Evolutionary conservation across 2,797 vertebrate genomes (phyloP), one percentile per base, ranked within the genome.

Genomic region (Etheostoma nigrum): DNA sequence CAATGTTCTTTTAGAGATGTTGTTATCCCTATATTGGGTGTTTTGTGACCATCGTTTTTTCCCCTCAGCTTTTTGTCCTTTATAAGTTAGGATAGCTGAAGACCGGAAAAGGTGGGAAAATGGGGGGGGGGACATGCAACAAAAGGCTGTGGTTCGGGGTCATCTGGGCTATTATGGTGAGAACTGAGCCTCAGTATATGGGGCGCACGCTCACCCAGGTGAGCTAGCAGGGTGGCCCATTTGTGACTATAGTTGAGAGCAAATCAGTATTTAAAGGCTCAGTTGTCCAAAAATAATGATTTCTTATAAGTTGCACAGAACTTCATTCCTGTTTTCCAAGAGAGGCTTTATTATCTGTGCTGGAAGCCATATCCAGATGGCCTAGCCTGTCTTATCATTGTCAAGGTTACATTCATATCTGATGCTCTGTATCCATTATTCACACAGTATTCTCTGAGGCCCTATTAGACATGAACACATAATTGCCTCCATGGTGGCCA

Each of bases 371-470:
- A 27, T 16, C 64, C 4, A 15, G n/a, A 73, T 48, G 25, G 9
- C 51, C n/a, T 58, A 33, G n/a, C n/a, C 61, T 63, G 57, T 10
- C 47, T 68, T 40, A 30, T 72, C 78, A 40, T 42, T 44, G 25
- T 78, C 83, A 85, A 87, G 83, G 83, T 84, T 77, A 74, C 23
- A 40, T 72, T 60, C 75, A 76, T 52, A 36, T 84, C 47, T 69
- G 49, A 76, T 52, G 30, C 58, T 48, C 51, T 40, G 51, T 7
- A 65, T 74, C 67, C 67, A 81, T 83, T 81, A 78, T 63, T 81
- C 66, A 62, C 48, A 21, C 70, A 23, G 54, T 78, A 51, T 57
- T 69, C 57, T 72, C 67, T 21, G 51, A 77, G 9, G 9, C 55
- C 55, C 53, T 51, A 40, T 70, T 76, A 54, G 65, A 79, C 74